A percentile compares a stretch with the other conserved stretches of the same genome.
phyloP scores from a whole-genome alignment of 2,888 invertebrate species.

The Thysanoteuthis rhombus region DNA sequence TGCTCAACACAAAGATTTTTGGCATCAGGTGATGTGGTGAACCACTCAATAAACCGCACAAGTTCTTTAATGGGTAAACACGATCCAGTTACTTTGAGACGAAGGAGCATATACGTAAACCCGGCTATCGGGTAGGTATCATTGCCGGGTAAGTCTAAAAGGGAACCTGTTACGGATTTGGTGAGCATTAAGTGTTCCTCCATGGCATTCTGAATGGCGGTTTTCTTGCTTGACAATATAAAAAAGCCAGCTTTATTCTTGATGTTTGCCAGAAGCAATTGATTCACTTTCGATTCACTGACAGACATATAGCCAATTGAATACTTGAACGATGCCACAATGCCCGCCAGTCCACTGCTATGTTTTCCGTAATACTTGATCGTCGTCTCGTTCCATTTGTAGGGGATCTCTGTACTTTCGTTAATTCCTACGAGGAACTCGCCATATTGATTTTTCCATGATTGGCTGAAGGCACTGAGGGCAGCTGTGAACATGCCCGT shows the following conservation, averaged over 20 bases:
- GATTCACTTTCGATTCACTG: conserved; percentile 43
- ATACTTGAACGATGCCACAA: conserved; percentile 48
- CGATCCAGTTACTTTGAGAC: conserved; percentile 40
- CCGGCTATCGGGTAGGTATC: conserved; percentile 57
- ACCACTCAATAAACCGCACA: conserved; percentile 59
- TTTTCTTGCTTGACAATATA: conserved; percentile 39
- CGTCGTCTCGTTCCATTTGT: conserved; percentile 45
- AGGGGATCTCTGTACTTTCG: conserved; percentile 31
- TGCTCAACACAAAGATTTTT: conserved; percentile 37
- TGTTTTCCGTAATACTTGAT: conserved; percentile 47
- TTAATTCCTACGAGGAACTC: conserved; percentile 46
- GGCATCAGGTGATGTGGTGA: conserved; percentile 41
- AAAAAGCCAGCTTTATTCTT: conserved; percentile 46
- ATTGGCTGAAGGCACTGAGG: conserved; percentile 48
- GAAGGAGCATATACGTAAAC: conserved; percentile 59
- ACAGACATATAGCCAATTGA: conserved; percentile 59
- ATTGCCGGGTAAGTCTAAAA: conserved; percentile 42
- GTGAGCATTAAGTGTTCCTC: conserved; percentile 37
- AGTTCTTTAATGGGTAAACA: conserved; percentile 58
- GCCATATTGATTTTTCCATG: conserved; percentile 53
- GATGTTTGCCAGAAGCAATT: conserved; percentile 46
- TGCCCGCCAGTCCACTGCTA: conserved; percentile 51
- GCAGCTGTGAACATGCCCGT: conserved; percentile 59
- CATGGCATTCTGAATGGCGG: conserved; percentile 52
- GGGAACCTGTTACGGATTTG: conserved; percentile 29